A percentile compares a stretch with the other conserved stretches of the same genome.
phyloP scores from a whole-genome alignment of 2,888 invertebrate genomes.

The Tricholauxania praeusta region DNA sequence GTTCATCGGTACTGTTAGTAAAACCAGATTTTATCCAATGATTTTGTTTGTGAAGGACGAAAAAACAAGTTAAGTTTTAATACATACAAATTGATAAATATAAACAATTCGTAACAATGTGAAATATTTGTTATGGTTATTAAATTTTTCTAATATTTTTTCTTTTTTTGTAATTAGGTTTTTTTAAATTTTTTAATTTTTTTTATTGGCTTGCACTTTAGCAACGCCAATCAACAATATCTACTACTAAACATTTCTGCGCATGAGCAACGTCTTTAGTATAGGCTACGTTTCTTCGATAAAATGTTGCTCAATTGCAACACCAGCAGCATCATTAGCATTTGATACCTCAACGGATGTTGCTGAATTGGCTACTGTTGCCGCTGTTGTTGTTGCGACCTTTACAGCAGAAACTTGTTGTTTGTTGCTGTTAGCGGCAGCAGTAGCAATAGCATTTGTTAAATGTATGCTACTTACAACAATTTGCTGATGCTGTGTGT shows the following conservation, averaged over 20 bases:
- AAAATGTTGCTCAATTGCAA: constrained; percentile 46
- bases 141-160: too few relatives aligned
- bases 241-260: constrained; percentile 51
- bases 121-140: too few relatives aligned
- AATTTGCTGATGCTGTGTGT: constrained; percentile 47
- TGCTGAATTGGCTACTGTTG: constrained; percentile 43
- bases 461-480: constrained; percentile 58
- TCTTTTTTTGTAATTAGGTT: too few relatives aligned
- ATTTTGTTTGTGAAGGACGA: too few relatives aligned
- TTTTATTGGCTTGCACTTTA: too few relatives aligned
- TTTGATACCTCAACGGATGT: constrained; percentile 41
- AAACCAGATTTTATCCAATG: too few relatives aligned
- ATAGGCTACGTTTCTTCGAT: constrained; percentile 69
- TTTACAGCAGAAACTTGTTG: constrained; percentile 38
- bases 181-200: too few relatives aligned
- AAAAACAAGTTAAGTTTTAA: too few relatives aligned
- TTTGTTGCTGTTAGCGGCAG: constrained; percentile 39
- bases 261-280: constrained; percentile 68
- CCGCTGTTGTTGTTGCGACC: constrained; percentile 44
- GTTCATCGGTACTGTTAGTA: not conserved
- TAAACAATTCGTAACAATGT: too few relatives aligned
- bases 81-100: too few relatives aligned
- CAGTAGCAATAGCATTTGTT: constrained; percentile 39
- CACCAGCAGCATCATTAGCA: constrained; percentile 48
- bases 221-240: too few relatives aligned